Evolutionary conservation across 1,140 invertebrate genomes (phyloP), one percentile per base, ranked within the genome.

Genomic region (Pseudomyrmex sp.): DNA sequence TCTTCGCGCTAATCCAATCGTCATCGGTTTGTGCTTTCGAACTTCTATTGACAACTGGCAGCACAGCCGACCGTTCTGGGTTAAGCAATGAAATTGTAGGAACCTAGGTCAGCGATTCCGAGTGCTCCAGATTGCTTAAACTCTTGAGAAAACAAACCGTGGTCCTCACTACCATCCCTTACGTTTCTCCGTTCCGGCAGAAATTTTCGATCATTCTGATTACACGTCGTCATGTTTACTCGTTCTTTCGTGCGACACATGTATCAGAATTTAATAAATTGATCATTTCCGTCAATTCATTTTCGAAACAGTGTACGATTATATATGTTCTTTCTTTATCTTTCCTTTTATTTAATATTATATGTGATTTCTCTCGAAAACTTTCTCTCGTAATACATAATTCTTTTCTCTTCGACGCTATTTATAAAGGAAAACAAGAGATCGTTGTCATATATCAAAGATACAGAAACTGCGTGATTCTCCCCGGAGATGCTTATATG

Each of bases 91-190:
- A 52, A 63, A 73, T 82, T 66, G 61, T 66, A 72, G 23, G 23
- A 84, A 65, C 83, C 44, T 84, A 59, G 83, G 66, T 84, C 83
- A 84, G 76, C 83, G 68, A 80, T 84, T 84, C 20, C 13, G 52
- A 54, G 65, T 82, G 76, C 69, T 72, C 61, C 62, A 44, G 61
- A 84, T 84, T 82, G 83, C 66, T 82, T 82, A 84, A 84, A 84
- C 77, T 84, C 76, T 84, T 84, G 66, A 82, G 83, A 82, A 84
- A 84, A 82, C 83, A 84, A 84, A 82, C 83, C 59, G 12, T 54
- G 46, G 59, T 63, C 18, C 44, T 35, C 26, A 52, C 52, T 8
- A 52, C 18, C 58, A 46, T 52, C 23, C 44, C 1, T 72, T 46
- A 75, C 59, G 7, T 26, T 82, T 15, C 9, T 26, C 58, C 10